Evolutionary conservation across 2,888 invertebrate genomes (phyloP).

Genomic region (Macrophya alboannulata): DNA sequence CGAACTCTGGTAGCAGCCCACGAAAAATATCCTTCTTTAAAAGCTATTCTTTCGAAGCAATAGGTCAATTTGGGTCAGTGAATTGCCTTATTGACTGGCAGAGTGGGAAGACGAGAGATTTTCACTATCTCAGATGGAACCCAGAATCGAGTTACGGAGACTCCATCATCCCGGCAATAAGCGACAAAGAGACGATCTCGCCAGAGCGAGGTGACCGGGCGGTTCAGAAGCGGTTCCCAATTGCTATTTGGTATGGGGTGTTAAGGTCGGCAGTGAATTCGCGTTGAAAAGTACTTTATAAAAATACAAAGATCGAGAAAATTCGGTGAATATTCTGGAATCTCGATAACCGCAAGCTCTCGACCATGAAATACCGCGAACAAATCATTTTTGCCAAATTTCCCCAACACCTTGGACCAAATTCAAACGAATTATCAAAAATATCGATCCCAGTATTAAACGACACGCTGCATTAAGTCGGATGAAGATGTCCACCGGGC

Average conservation of each 20-base stretch:
- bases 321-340: not conserved
- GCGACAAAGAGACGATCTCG: constrained; percentile 59
- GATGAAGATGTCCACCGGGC: constrained; percentile 29
- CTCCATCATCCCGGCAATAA: constrained; percentile 69
- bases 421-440: not conserved
- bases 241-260: not conserved
- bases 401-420: not conserved
- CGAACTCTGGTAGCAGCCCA: constrained; percentile 29
- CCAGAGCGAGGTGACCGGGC: constrained; percentile 51
- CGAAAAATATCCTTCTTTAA: constrained; percentile 58
- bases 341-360: not conserved
- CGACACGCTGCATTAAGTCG: constrained; percentile 14
- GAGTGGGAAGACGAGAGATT: constrained; percentile 69
- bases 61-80: constrained; percentile 77
- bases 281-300: not conserved
- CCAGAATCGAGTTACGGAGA: constrained; percentile 76
- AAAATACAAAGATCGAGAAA: not conserved
- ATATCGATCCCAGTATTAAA: not conserved
- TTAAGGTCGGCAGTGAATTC: not conserved
- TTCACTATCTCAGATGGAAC: constrained; percentile 78
- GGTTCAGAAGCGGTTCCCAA: constrained; percentile 50
- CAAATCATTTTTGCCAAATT: not conserved
- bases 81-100: constrained; percentile 79
- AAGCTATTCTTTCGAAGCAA: constrained; percentile 66
- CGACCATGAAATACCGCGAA: not conserved